phyloP scores from a whole-genome alignment of 2,888 invertebrate genomes.

The Pseudeuparius sepicola region DNA sequence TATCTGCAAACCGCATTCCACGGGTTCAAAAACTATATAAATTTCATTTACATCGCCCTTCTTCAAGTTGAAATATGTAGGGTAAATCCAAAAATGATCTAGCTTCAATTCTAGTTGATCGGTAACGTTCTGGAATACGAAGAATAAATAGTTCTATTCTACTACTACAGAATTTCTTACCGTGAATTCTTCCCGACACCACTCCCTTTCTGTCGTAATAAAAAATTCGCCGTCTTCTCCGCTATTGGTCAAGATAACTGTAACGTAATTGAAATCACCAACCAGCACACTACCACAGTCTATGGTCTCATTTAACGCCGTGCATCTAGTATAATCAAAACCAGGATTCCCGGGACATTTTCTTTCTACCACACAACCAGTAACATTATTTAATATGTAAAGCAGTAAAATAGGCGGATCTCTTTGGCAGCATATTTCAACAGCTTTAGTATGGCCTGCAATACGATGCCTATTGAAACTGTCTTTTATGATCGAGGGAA shows the following conservation, averaged over 20 bases:
- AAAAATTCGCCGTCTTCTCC: constrained; percentile 39
- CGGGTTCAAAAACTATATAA: constrained; percentile 35
- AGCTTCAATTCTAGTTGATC: constrained; percentile 29
- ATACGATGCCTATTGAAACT: too few species aligned
- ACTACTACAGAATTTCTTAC: too few species aligned
- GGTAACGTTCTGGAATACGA: constrained; percentile 29
- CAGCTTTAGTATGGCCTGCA: too few species aligned
- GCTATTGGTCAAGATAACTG: constrained; percentile 33
- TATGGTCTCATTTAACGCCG: constrained; percentile 34
- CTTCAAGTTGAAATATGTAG: constrained; percentile 37
- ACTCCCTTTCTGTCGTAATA: constrained; percentile 39
- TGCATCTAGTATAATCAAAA: constrained; percentile 23
- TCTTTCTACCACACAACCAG: constrained; percentile 11
- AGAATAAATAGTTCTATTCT: too few species aligned
- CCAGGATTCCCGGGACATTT: constrained; percentile 14
- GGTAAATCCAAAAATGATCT: constrained; percentile 36
- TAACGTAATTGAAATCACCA: constrained; percentile 31
- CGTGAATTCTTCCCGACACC: constrained; percentile 34
- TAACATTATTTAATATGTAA: constrained; percentile 21
- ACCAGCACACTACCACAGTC: constrained; percentile 39
- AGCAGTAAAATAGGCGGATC: constrained; percentile 36
- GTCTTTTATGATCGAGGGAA: too few species aligned
- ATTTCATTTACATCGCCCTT: constrained; percentile 34
- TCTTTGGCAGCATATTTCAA: constrained; percentile 31
- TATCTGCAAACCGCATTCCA: constrained; percentile 33